Base-by-base conservation (phyloP, 2,888 invertebrate genomes). In the Ypsolopha sequella region DNA sequence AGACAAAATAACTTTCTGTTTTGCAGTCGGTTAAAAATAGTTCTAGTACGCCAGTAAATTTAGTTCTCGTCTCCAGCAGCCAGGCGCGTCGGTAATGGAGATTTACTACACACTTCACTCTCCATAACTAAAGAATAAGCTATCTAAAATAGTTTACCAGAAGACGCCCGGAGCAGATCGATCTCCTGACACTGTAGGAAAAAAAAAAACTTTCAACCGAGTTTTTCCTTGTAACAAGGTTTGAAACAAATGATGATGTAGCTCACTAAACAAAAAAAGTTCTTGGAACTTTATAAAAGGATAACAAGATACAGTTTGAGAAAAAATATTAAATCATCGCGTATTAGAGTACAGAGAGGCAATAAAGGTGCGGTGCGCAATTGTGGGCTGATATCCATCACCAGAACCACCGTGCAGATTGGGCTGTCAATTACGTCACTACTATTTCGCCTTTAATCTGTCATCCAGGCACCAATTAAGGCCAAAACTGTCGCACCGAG, bases 401-500 rank as follows among this genome's bases (percentile, higher is more conserved):
- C 66, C 61, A 57, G 65, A 68, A 70, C 76, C 73, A 61, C 68
- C 56, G 70, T 72, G 76, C 70, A 70, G 76, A 84, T 82, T 80
- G 75, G 65, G 66, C 74, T 82, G 84, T 82, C 84, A 84, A 84
- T 85, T 84, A 81, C 76, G 79, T 78, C 79, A 79, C 75, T 63
- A 70, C 70, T 75, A 66, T 65, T 59, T 73, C 73, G 64, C 68
- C 74, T 76, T 76, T 79, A 78, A 82, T 85, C 75, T 78, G 80
- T 84, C 85, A 85, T 81, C 79, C 76, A 75, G 80, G 79, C 78
- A 78, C 77, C 78, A 84, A 84, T 82, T 84, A 81, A 73, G 75
- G 64, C 64, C 66, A 68, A 72, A 79, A 70, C 73, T 78, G 77
- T 73, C 74, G 67, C 66, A 58, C 58, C 61, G 66, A 66, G 64